Base-by-base conservation (phyloP, 2,113 vertebrate genomes). In the Bolborhynchus lineola region DNA sequence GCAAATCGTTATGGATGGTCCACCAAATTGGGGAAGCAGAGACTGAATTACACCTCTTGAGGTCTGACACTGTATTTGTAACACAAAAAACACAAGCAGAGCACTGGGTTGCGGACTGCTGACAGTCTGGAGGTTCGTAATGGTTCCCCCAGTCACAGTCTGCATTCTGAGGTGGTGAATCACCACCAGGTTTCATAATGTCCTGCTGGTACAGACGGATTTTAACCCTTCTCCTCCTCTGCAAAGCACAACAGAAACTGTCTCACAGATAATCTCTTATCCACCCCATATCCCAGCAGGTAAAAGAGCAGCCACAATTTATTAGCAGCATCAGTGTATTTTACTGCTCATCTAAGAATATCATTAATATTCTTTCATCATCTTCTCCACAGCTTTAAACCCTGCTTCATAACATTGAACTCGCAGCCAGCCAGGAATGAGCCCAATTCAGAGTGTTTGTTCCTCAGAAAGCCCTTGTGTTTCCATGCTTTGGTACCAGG, bases 311-410 rank as follows among this genome's bases (percentile, higher is more conserved):
- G 92, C 91, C 44, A 49, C 52, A 65, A 89, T 95, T 92, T 95
- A 86, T 93, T 88, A 89, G 76, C 77, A 37, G 31, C 82, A 79
- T 81, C 80, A 41, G 44, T 68, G 64, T 75, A 39, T 84, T 93
- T 94, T 92, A 81, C 80, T 86, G 81, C 72, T 86, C 35, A 42
- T 67, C 86, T 88, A 70, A 93, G 82, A 75, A 75, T 23, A 62
- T 76, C 69, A 49, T 96, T 92, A 95, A 96, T 91, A 89, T 95
- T 76, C 84, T 69, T 92, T 93, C 95, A 93, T 82, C 95, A 86
- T 88, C 65, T 93, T 63, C 88, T 93, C 64, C 23, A 18, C 80
- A 33, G 74, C 92, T 94, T 92, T 81, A 88, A 93, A 92, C 57
- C 23, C 49, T 57, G 62, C 69, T 93, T 83, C 65, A 49, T 82